These are phyloP conservation scores for Cryptotis parvus DNA, from an alignment of 2,113 vertebrate genomes.

Conservation along the genomic window DNA sequence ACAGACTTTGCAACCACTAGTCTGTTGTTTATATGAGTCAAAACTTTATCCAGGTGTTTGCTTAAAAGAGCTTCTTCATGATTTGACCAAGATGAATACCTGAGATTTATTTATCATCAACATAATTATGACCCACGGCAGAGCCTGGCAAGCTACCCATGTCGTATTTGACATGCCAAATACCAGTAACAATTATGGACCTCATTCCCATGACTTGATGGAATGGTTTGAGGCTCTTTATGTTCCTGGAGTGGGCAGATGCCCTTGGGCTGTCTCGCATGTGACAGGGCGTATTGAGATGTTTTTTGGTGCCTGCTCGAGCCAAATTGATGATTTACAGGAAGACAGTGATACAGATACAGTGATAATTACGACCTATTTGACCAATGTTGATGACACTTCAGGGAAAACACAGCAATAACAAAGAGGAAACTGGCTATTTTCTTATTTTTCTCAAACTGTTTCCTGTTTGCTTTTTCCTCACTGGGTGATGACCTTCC, in stretches of 20 bases:
- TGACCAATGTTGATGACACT: not conserved
- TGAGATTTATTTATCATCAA: constrained; percentile 22
- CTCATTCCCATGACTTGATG: too few relatives aligned
- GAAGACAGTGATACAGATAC: too few relatives aligned
- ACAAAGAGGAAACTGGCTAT: not conserved
- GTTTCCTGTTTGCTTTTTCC: constrained; percentile 19
- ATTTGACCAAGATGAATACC: constrained; percentile 34
- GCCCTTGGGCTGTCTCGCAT: too few relatives aligned
- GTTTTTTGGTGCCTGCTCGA: too few relatives aligned
- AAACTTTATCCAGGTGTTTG: constrained; percentile 13
- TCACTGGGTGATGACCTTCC: not conserved
- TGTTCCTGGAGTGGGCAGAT: too few relatives aligned
- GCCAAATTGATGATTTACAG: too few relatives aligned
- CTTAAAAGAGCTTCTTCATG: not conserved
- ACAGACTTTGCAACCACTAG: not conserved
- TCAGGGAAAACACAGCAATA: not conserved
- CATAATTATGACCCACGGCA: too few relatives aligned
- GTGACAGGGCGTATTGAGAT: too few relatives aligned
- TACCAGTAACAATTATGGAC: too few relatives aligned
- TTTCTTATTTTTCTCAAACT: not conserved
- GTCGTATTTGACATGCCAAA: too few relatives aligned
- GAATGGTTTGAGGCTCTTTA: too few relatives aligned
- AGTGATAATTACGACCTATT: not conserved
- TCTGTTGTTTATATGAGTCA: not conserved
- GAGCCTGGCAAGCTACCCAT: too few relatives aligned